These are phyloP conservation scores for Petroica traversi DNA, from an alignment of 2,113 vertebrate species.

Conservation along the genomic window DNA sequence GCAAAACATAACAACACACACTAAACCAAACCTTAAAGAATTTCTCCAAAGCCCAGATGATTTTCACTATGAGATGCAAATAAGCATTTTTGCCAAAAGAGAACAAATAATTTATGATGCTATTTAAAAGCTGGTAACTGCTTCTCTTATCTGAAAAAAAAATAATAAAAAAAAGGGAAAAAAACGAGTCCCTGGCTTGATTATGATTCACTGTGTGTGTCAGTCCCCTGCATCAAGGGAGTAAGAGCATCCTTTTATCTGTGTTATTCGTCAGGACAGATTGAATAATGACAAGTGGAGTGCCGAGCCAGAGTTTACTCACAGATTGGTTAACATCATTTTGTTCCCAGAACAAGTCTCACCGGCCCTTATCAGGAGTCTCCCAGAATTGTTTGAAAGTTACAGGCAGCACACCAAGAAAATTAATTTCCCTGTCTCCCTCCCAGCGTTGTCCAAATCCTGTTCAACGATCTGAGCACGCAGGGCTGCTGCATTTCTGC, in stretches of 20 bases:
- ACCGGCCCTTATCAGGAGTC: slow-evolving; percentile 39
- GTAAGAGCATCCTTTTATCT: slow-evolving; percentile 32
- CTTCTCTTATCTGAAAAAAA: slow-evolving; percentile 14
- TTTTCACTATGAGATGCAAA: not conserved
- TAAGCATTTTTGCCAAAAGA: slow-evolving; percentile 21
- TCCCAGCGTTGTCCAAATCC: slow-evolving; percentile 4
- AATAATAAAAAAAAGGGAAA: not conserved
- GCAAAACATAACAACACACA: not conserved
- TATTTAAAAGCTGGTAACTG: slow-evolving; percentile 8
- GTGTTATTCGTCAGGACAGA: slow-evolving; percentile 5
- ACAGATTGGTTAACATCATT: slow-evolving; percentile 39
- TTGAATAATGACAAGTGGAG: slow-evolving; percentile 41
- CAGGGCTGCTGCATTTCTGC: not conserved
- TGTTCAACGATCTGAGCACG: not conserved
- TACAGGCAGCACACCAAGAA: slow-evolving; percentile 26
- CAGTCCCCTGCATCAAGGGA: not conserved
- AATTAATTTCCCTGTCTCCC: slow-evolving; percentile 36
- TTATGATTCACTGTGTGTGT: slow-evolving; percentile 14
- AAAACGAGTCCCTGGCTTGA: not conserved
- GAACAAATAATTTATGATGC: slow-evolving; percentile 33
- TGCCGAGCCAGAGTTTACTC: slow-evolving; percentile 9
- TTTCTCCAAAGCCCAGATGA: slow-evolving; percentile 24
- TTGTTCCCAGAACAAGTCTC: slow-evolving; percentile 40
- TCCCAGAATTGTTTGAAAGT: slow-evolving; percentile 31
- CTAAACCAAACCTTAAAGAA: slow-evolving; percentile 13